A percentile compares a stretch with the other conserved stretches of the same genome.
These are phyloP conservation scores for Zosterops japonicus DNA, from an alignment of 2,113 vertebrate species.

Conservation along the genomic window DNA sequence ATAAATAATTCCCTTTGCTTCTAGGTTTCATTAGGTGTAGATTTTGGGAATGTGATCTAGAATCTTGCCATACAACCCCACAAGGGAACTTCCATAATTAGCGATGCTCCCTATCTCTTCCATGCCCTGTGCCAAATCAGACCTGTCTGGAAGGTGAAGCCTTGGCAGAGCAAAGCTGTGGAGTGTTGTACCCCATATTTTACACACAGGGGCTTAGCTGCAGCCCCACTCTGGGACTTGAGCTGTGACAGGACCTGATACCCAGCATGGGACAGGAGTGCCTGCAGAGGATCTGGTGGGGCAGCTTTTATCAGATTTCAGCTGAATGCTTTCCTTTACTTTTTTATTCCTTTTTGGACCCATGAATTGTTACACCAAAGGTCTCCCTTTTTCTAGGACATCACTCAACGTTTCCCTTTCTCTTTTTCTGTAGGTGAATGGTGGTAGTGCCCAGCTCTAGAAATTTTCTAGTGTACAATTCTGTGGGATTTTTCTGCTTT, in stretches of 20 bases:
- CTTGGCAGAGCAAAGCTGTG: background rate
- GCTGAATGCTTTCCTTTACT: background rate
- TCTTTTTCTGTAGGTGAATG: background rate
- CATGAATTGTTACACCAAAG: background rate
- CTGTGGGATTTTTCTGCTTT: background rate
- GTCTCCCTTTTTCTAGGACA: background rate
- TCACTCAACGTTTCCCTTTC: background rate
- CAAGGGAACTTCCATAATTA: background rate
- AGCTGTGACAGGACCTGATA: rapidly evolving
- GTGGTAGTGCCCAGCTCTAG: background rate
- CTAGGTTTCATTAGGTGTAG: background rate
- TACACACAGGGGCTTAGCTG: background rate
- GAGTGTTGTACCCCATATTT: background rate
- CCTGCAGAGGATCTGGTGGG: background rate
- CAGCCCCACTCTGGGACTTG: background rate
- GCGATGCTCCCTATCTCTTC: background rate
- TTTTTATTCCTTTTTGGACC: background rate
- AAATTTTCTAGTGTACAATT: background rate
- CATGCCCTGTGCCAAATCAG: background rate
- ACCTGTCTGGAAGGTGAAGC: background rate
- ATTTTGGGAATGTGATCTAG: background rate
- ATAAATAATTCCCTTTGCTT: background rate
- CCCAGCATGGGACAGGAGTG: no score
- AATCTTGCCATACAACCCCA: background rate
- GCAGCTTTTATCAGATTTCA: background rate